Conservation (phyloP, 2,888 invertebrate genomes). For the Drosophila mayaguana region DNA sequence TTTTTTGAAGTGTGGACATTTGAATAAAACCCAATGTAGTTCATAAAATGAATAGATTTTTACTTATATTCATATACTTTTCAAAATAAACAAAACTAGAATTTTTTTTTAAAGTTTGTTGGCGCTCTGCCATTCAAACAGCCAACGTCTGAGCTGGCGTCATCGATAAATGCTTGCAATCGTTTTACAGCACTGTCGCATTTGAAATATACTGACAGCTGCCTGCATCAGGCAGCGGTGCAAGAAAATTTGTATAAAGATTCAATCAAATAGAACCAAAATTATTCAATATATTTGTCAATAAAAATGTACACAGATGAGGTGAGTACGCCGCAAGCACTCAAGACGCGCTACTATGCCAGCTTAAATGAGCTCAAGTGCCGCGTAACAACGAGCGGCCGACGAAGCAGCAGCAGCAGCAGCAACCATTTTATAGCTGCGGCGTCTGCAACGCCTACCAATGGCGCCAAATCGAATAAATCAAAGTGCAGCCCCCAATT, state of each 20-base stretch:
- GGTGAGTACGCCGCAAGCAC: constrained; percentile 62
- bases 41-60: neutral
- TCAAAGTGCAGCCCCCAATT: constrained; percentile 62
- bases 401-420: constrained; percentile 36
- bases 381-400: constrained; percentile 45
- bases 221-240: constrained; percentile 39
- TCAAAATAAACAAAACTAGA: too few relatives aligned
- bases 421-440: constrained; percentile 33
- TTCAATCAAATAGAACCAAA: constrained; percentile 17
- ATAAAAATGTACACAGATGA: constrained; percentile 64
- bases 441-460: constrained; percentile 54
- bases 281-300: constrained; percentile 15
- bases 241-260: constrained; percentile 16
- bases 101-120: neutral
- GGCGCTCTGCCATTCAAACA: neutral
- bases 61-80: neutral
- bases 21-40: neutral
- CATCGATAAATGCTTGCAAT: constrained; percentile 22
- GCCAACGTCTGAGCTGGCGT: neutral
- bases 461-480: constrained; percentile 62
- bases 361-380: constrained; percentile 57
- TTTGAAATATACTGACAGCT: constrained; percentile 60
- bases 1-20: constrained; percentile 22
- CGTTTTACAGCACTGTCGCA: constrained; percentile 33
- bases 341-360: constrained; percentile 49